Percentiles rank a stretch among this genome's conserved stretches.
Conservation (phyloP, 2,797 vertebrate species). For the Rhodeus uyekii region DNA sequence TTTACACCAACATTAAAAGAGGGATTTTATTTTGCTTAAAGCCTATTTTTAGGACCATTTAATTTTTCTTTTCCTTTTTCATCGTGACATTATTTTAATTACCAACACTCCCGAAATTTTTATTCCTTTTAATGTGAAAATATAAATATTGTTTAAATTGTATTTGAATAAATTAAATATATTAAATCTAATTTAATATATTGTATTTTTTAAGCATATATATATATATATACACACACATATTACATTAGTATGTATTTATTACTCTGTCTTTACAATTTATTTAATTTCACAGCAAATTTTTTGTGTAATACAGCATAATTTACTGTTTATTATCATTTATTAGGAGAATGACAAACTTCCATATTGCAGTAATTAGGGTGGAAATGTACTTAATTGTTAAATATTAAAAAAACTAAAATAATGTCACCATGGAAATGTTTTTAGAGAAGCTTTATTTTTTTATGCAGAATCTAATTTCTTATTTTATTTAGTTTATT, state of each 20-base stretch:
- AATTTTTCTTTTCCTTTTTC: not conserved
- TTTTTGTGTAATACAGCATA: not conserved
- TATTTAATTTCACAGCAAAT: not conserved
- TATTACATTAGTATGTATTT: not conserved
- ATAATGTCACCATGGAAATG: not conserved
- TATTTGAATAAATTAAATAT: not conserved
- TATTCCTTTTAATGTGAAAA: not conserved
- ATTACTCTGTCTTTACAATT: not conserved
- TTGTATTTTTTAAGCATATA: not conserved
- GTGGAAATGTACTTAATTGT: too few species aligned
- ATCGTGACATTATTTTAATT: not conserved
- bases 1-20: constrained; percentile 4
- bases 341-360: not conserved
- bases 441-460: not conserved
- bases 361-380: not conserved
- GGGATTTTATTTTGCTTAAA: not conserved
- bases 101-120: not conserved
- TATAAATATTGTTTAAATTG: not conserved
- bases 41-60: not conserved
- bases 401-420: not conserved
- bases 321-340: too few species aligned
- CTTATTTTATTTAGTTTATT: not conserved
- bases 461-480: not conserved
- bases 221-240: not conserved
- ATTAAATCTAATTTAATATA: too few species aligned